Percentiles rank a stretch among this genome's conserved stretches.
Conservation (phyloP, 2,113 vertebrate genomes). For the Pluvianellus socialis region DNA sequence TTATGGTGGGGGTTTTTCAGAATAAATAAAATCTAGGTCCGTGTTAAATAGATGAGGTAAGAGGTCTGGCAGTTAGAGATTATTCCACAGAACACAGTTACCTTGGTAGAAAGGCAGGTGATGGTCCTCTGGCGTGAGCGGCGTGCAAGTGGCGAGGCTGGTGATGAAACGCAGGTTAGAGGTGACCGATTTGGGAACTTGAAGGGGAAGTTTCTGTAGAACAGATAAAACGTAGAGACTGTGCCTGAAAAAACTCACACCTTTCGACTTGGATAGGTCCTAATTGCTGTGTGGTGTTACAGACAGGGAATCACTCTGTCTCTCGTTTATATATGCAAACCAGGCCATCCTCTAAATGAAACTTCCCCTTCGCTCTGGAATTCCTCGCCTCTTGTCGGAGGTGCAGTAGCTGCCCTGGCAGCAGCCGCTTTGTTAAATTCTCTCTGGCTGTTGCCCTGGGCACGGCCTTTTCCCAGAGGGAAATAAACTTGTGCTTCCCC, state of each 20-base stretch:
- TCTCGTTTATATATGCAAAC: neutral
- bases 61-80: neutral
- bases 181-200: neutral
- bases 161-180: neutral
- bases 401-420: neutral
- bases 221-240: neutral
- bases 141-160: neutral
- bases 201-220: neutral
- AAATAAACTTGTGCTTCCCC: neutral
- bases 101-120: too few relatives aligned
- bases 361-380: neutral
- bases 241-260: rapidly evolving
- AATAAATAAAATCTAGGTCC: neutral
- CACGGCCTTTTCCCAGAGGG: neutral
- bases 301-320: neutral
- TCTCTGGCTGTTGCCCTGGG: neutral
- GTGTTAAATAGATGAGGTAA: neutral
- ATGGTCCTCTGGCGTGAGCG: neutral
- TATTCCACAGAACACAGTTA: neutral
- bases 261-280: neutral
- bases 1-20: neutral
- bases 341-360: neutral
- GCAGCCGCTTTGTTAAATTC: neutral
- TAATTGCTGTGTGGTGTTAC: rapidly evolving
- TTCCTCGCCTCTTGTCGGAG: neutral